A percentile compares a stretch with the other conserved stretches of the same genome.
phyloP scores from a whole-genome alignment of 2,888 invertebrate species.

The Ophion ellenae region DNA sequence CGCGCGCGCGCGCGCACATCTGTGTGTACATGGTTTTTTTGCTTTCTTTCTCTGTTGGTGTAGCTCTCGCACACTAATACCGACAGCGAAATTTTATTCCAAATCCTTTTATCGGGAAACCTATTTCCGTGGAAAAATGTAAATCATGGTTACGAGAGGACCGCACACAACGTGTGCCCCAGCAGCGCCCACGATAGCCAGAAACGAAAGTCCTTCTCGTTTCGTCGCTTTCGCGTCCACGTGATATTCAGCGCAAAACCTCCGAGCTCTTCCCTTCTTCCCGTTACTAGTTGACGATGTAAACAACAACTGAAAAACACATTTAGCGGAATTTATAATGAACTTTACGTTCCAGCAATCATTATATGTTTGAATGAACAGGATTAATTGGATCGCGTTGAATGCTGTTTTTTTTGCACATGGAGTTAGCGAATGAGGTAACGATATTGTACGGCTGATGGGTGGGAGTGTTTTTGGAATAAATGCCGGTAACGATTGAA shows the following conservation, averaged over 20 bases:
- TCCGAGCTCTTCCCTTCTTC: conserved; percentile 17
- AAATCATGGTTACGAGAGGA: conserved; percentile 76
- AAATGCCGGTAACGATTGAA: no score
- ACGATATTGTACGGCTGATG: no score
- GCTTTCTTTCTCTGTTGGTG: conserved; percentile 15
- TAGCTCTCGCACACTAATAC: conserved; percentile 57
- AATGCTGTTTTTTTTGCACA: no score
- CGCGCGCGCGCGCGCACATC: conserved; percentile 1
- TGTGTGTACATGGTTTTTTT: no score
- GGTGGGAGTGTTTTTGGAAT: no score
- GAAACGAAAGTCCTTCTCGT: conserved; percentile 58
- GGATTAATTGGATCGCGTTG: no score
- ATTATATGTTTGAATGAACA: no score
- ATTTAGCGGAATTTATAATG: background rate
- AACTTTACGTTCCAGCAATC: no score
- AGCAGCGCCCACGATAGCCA: conserved; percentile 56
- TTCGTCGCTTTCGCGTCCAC: conserved; percentile 57
- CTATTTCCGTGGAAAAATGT: conserved; percentile 79
- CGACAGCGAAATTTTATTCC: conserved; percentile 79
- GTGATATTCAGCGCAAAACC: conserved; percentile 57
- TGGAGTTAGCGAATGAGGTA: no score
- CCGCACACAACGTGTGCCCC: conserved; percentile 51
- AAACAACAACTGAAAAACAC: conserved; percentile 32
- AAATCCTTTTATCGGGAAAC: conserved; percentile 81
- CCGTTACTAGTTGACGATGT: conserved; percentile 24